A percentile compares a stretch with the other conserved stretches of the same genome.
Conservation (phyloP, 2,113 vertebrate species). For the Corydoras maculifer region DNA sequence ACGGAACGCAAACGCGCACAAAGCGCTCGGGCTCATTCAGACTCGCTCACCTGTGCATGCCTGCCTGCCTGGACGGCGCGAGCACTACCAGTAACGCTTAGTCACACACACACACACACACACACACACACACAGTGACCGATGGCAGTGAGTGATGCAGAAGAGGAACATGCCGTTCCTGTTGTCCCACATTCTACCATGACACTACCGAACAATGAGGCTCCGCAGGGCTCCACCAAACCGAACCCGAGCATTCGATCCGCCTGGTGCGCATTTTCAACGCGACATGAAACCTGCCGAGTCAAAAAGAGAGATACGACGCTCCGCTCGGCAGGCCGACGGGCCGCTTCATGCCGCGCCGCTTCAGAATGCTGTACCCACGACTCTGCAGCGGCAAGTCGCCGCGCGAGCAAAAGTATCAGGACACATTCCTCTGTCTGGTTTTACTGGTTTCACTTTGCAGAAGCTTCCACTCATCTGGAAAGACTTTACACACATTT, state of each 20-base stretch:
- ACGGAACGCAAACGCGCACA: not conserved
- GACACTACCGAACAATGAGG: not conserved
- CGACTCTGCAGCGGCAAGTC: too few relatives aligned
- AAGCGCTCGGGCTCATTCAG: not conserved
- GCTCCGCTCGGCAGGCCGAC: too few relatives aligned
- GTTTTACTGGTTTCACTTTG: too few relatives aligned
- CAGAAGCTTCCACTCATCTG: too few relatives aligned
- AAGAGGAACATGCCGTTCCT: not conserved
- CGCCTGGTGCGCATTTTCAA: not conserved
- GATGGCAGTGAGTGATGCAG: too few relatives aligned
- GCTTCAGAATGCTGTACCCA: too few relatives aligned
- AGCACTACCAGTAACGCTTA: not conserved
- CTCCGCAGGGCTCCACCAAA: not conserved
- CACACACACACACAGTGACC: not conserved
- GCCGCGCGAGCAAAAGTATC: too few relatives aligned
- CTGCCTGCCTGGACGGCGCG: not conserved
- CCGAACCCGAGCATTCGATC: not conserved
- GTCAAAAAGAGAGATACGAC: not conserved
- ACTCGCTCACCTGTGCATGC: not conserved
- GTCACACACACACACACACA: constrained; percentile 4
- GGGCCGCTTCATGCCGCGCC: too few relatives aligned
- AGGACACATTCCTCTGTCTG: too few relatives aligned
- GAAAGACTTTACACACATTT: too few relatives aligned
- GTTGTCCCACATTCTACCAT: not conserved
- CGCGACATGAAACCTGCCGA: not conserved